Base-by-base conservation (phyloP, 2,797 vertebrate species). In the Distichodus sexfasciatus region DNA sequence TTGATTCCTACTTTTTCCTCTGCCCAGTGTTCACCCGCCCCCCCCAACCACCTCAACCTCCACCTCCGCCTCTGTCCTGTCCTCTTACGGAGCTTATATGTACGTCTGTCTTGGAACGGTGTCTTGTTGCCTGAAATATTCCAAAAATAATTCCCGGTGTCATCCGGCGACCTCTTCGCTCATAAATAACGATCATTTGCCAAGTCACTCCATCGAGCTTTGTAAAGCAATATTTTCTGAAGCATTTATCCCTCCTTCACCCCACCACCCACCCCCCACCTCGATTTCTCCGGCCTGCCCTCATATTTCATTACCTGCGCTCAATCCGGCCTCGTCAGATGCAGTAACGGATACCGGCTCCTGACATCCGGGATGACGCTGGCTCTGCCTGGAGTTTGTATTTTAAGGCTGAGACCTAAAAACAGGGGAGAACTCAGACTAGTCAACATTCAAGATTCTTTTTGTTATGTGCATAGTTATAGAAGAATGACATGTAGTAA, bases 71-170 rank as follows among this genome's bases (percentile, higher is more conserved):
- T 54, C 33, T 35, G 54, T 72, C 60, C 40, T 79, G 55, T 60
- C 77, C 75, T 35, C 75, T 78, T 68, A 54, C 4, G 3, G 2
- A 2, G 9, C 3, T 4, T 50, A 2, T 3, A 21, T 23, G 17
- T 57, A 29, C 23, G 15, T 61, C 64, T 73, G 75, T 55, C 64
- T 1, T 62, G 8, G 44, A 31, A 46, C 48, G 12, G 67, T 83
- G 76, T 88, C 83, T 76, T 2, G 55, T 87, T 83, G 76, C 82
- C 82, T 86, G 86, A 89, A 86, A 88, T 87, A 87, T 87, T 85
- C 85, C 81, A 78, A 84, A 82, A 63, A 53, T 79, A 81, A 86
- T 82, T 81, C 53, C 70, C 63, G 3, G 12, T 85, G 85, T 86
- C 87, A 82, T 82, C 79, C 70, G 36, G 65, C 41, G 11, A 53